These are phyloP conservation scores for Nannospalax galili DNA, from an alignment of 2,113 vertebrate genomes.

Conservation along the genomic window DNA sequence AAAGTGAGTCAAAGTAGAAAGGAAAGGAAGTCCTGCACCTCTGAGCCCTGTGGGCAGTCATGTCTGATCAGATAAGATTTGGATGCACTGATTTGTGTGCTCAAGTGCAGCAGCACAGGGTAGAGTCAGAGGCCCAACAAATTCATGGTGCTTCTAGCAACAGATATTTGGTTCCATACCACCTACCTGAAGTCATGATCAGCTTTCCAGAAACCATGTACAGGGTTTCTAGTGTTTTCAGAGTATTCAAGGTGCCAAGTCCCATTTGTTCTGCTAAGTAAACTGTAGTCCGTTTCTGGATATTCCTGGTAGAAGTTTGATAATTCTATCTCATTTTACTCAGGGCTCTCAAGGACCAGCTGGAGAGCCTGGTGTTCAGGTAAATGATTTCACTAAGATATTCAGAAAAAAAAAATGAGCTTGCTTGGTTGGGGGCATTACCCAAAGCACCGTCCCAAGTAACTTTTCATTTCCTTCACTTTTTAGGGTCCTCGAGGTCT, in stretches of 20 bases:
- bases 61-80: neutral
- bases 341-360: conserved; percentile 92
- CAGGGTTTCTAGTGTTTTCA: neutral
- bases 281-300: neutral
- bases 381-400: conserved; percentile 76
- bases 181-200: neutral
- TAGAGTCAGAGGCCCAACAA: neutral
- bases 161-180: neutral
- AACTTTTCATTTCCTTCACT: neutral
- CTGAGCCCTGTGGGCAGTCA: neutral
- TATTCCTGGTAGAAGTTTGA: conserved; percentile 66
- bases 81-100: neutral
- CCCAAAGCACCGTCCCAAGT: neutral
- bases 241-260: neutral
- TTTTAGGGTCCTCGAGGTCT: conserved; percentile 92
- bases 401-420: neutral
- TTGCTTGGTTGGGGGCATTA: neutral
- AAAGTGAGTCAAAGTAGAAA: neutral
- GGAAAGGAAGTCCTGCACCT: neutral
- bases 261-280: neutral
- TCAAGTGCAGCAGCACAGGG: neutral
- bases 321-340: conserved; percentile 72
- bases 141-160: neutral
- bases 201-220: neutral
- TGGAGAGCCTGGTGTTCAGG: conserved; percentile 93